A percentile compares a stretch with the other conserved stretches of the same genome.
Conservation (phyloP, 37 sponge, comb jelly and placozoan species). For the Axinella damicornis region DNA sequence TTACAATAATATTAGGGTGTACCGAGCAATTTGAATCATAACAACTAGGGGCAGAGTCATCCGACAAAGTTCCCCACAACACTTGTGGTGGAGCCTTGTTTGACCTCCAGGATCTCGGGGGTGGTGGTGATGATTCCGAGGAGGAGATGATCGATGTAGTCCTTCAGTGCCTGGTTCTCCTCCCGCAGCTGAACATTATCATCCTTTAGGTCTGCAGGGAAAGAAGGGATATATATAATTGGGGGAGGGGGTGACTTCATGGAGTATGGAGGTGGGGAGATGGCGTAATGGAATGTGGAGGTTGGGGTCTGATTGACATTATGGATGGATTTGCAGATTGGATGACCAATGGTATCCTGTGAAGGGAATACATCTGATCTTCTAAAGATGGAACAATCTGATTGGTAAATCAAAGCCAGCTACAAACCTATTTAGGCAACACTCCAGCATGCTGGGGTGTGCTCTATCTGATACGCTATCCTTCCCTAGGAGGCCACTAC, state of each 20-base stretch:
- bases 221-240: too few species aligned
- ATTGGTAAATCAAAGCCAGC: not conserved
- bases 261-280: too few species aligned
- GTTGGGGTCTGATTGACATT: too few species aligned
- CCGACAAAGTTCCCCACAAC: not conserved
- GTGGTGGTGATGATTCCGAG: conserved; percentile 49
- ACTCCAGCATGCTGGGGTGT: too few species aligned
- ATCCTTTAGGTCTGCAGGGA: conserved; percentile 61
- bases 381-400: not conserved
- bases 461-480: too few species aligned
- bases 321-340: too few species aligned
- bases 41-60: not conserved
- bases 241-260: too few species aligned
- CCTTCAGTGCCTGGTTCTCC: conserved; percentile 60
- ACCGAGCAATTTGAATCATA: too few species aligned
- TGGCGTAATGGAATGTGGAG: too few species aligned
- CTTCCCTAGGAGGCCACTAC: too few species aligned
- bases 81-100: not conserved
- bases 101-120: conserved; percentile 74
- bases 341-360: too few species aligned
- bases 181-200: conserved; percentile 59
- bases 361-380: too few species aligned
- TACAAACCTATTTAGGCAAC: not conserved
- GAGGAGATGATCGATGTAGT: conserved; percentile 70
- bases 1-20: not conserved